Evolutionary conservation across 53 echinoderm and acorn worm genomes (phyloP).

Genomic region (Crossaster papposus): DNA sequence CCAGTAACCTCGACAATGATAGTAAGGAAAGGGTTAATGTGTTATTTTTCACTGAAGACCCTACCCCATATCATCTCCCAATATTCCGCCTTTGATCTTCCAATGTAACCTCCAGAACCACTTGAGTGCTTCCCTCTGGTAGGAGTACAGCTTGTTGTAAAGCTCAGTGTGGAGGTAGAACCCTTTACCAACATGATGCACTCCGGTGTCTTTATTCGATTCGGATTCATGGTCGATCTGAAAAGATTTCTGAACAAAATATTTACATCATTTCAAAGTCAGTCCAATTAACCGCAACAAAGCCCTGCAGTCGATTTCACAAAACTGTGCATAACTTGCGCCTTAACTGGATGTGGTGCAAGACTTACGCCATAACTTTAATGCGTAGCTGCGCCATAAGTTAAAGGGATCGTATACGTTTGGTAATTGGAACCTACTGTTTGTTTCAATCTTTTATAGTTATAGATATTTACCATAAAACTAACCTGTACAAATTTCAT

Average conservation of each 20-base stretch:
- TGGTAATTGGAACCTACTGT: too few relatives aligned
- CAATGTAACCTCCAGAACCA: slow-evolving; percentile 94
- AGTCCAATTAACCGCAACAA: background rate
- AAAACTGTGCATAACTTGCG: too few relatives aligned
- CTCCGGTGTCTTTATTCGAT: slow-evolving; percentile 76
- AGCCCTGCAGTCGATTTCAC: too few relatives aligned
- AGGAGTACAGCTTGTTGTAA: slow-evolving; percentile 79
- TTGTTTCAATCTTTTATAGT: too few relatives aligned
- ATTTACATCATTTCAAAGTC: background rate
- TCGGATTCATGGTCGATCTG: slow-evolving; percentile 70
- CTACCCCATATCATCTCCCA: slow-evolving; percentile 99
- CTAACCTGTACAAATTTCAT: too few relatives aligned
- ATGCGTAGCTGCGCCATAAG: too few relatives aligned
- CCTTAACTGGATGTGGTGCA: too few relatives aligned
- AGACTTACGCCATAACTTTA: too few relatives aligned
- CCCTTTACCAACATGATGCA: slow-evolving; percentile 89
- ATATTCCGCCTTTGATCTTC: slow-evolving; percentile 85
- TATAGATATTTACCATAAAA: too few relatives aligned
- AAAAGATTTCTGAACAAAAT: slow-evolving; percentile 67
- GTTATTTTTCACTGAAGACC: background rate
- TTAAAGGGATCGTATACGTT: too few relatives aligned
- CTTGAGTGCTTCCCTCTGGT: slow-evolving; percentile 83
- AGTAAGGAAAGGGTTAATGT: too few relatives aligned
- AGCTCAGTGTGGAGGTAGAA: slow-evolving; percentile 82
- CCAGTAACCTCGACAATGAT: too few relatives aligned